Base-by-base conservation (phyloP, 1,140 invertebrate genomes). In the Galleria mellonella region DNA sequence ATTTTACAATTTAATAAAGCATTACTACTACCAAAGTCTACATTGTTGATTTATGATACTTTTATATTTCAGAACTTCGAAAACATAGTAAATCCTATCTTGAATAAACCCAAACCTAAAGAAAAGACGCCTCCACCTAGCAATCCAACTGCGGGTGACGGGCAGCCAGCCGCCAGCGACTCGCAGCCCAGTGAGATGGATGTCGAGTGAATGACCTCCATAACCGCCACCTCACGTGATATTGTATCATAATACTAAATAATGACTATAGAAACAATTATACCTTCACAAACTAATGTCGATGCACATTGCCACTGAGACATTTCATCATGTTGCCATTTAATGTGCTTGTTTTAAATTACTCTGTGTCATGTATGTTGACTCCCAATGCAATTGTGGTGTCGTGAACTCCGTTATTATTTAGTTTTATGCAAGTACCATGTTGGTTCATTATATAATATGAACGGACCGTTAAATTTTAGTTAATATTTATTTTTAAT, bases 81-180 rank as follows among this genome's bases (percentile, higher is more conserved):
- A 54, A 90, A 67, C 37, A 87, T 83, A 6, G 90, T 94, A 15
- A 89, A 88, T 54, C 91, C 93, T 1, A 92, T 96, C 47, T 78
- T 97, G 32, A 95, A 94, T 67, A 97, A 96, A 81, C 93, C 94
- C 12, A 95, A 95, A 75, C 95, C 95, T 5, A 94, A 94, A 81
- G 87, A 88, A 47, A 89, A 88, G 55, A 88, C 86, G 32, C 87
- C 90, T 0, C 86, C 87, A 1, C 88, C 89, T 1, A 77, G 70
- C 14, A 67, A 64, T 43, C 53, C 67, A 28, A 72, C 75, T 4
- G 51, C 65, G 15, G 74, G 72, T 7, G 77, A 76, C 51, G 72
- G 72, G 9, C 72, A 76, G 47, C 49, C 55, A 15, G 60, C 48
- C 41, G 33, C 43, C 32, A 41, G 56, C n/a, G 27, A 14, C 37